Conservation (phyloP, 2,888 invertebrate genomes). For the Phoenoteleia sp. region DNA sequence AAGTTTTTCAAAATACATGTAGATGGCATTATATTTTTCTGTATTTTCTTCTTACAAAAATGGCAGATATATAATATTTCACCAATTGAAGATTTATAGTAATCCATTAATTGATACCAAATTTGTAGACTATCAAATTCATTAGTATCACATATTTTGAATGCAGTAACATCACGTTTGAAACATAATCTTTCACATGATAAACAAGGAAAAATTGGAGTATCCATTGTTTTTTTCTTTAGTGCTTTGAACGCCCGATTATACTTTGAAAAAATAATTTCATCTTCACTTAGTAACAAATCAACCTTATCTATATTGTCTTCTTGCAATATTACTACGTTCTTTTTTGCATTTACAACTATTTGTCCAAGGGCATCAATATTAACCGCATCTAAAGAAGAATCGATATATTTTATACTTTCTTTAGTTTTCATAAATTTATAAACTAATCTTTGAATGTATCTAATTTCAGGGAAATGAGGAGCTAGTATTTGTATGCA, state of each 20-base stretch:
- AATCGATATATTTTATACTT: neutral
- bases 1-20: constrained; percentile 77
- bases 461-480: constrained; percentile 11
- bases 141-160: neutral
- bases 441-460: neutral
- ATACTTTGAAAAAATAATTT: constrained; percentile 8
- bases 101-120: constrained; percentile 18
- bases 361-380: neutral
- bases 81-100: neutral
- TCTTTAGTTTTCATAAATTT: neutral
- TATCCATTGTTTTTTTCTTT: constrained; percentile 13
- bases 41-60: constrained; percentile 61
- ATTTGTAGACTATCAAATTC: constrained; percentile 12
- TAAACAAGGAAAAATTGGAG: neutral
- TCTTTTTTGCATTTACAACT: neutral
- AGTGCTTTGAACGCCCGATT: constrained; percentile 10
- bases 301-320: no score
- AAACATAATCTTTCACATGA: constrained; percentile 19
- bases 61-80: neutral
- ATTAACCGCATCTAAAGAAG: neutral
- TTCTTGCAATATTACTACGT: neutral
- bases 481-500: neutral
- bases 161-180: neutral
- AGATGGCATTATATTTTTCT: constrained; percentile 73
- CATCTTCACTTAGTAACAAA: constrained; percentile 7